These are phyloP conservation scores for Manacus vitellinus DNA, from an alignment of 2,113 vertebrate species.

Conservation along the genomic window DNA sequence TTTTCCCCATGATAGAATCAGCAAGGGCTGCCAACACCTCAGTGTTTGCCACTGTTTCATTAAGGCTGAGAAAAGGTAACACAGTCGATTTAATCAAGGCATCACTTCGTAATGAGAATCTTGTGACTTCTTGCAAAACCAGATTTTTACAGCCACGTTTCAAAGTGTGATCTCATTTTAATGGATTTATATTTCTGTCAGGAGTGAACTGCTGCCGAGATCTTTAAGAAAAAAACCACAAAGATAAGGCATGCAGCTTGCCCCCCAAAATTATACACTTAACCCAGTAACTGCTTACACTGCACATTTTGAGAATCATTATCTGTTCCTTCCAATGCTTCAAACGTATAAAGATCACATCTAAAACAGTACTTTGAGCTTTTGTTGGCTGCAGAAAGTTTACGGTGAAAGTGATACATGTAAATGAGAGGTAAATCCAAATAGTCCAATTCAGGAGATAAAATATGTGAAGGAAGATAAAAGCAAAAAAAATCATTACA, in stretches of 20 bases:
- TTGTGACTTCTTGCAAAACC: constrained; percentile 43
- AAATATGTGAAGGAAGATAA: not conserved
- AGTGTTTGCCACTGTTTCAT: not conserved
- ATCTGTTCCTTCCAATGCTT: not conserved
- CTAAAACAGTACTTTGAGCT: not conserved
- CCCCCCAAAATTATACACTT: not conserved
- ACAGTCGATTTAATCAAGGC: not conserved
- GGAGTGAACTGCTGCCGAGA: not conserved
- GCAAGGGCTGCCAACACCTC: not conserved
- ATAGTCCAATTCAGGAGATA: not conserved
- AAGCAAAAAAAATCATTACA: not conserved
- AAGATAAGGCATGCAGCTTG: not conserved
- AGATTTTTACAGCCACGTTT: constrained; percentile 8
- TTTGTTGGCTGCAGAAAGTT: not conserved
- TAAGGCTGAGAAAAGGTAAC: not conserved
- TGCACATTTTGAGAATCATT: not conserved
- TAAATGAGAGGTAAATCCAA: not conserved
- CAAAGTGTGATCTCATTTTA: constrained; percentile 3
- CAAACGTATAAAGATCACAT: not conserved
- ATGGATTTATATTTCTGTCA: not conserved
- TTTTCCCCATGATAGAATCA: not conserved
- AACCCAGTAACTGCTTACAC: not conserved
- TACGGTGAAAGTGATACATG: not conserved
- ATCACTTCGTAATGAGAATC: not conserved
- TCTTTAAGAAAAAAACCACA: not conserved